Percentiles rank a stretch among this genome's conserved stretches.
Conservation (phyloP, 2,797 vertebrate genomes). For the Ispidina lecontei region DNA sequence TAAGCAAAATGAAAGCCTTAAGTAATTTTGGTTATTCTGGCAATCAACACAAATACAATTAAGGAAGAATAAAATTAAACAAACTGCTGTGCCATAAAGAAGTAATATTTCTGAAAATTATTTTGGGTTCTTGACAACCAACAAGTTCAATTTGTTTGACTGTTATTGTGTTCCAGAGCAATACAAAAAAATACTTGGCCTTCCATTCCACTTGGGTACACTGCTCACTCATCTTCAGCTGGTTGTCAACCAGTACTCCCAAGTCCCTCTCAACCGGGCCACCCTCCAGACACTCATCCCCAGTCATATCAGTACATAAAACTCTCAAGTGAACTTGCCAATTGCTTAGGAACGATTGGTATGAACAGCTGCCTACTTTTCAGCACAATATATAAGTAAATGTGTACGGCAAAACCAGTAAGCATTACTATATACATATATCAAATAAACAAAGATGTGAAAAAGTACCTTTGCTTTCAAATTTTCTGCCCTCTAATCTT, state of each 20-base stretch:
- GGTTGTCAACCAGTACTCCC: too few relatives aligned
- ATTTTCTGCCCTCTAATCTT: background rate
- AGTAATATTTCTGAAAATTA: slow-evolving; percentile 27
- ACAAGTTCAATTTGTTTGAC: background rate
- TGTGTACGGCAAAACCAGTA: background rate
- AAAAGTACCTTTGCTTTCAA: background rate
- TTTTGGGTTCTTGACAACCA: background rate
- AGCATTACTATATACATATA: background rate
- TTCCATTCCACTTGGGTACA: too few relatives aligned
- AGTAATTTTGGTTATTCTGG: background rate
- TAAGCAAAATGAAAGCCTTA: background rate
- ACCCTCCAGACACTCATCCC: too few relatives aligned
- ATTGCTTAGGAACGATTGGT: background rate
- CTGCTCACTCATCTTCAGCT: too few relatives aligned
- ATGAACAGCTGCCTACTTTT: background rate
- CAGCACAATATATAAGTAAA: background rate
- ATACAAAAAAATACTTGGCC: background rate
- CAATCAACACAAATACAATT: slow-evolving; percentile 34
- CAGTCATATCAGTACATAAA: background rate
- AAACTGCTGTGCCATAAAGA: slow-evolving; percentile 6
- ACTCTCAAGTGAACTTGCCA: background rate
- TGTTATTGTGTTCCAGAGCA: background rate
- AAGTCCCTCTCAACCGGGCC: too few relatives aligned
- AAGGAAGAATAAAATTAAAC: slow-evolving; percentile 36
- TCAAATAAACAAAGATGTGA: background rate